These are phyloP conservation scores for Iguana delicatissima DNA, from an alignment of 2,797 vertebrate species.

Conservation along the genomic window DNA sequence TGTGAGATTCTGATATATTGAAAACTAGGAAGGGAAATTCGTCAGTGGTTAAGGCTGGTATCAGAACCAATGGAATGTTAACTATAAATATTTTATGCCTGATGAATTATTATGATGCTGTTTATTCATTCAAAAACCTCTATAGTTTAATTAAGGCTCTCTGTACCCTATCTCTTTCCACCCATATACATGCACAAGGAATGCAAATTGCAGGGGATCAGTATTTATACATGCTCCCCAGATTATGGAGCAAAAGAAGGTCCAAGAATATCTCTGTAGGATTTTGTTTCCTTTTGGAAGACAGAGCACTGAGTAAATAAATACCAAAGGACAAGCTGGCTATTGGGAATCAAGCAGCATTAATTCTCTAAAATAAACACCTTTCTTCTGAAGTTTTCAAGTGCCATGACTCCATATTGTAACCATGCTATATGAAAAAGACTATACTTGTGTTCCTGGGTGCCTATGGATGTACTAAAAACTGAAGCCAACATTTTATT, in stretches of 20 bases:
- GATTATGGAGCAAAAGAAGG: not conserved
- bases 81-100: not conserved
- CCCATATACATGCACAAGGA: not conserved
- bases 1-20: not conserved
- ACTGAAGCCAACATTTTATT: not conserved
- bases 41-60: not conserved
- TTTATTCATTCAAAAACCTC: not conserved
- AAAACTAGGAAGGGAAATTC: not conserved
- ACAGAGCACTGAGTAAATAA: not conserved
- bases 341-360: not conserved
- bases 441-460: not conserved
- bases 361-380: not conserved
- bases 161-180: not conserved
- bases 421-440: not conserved
- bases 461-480: not conserved
- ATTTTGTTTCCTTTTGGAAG: not conserved
- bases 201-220: not conserved
- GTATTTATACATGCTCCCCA: not conserved
- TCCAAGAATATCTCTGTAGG: no score
- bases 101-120: not conserved
- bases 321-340: not conserved
- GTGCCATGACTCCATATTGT: not conserved
- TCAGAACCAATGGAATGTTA: not conserved
- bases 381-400: not conserved
- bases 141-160: not conserved